Percentiles rank a stretch among this genome's conserved stretches.
Evolutionary conservation across 2,888 invertebrate genomes (phyloP).

Genomic region (Lacanobia oleracea): DNA sequence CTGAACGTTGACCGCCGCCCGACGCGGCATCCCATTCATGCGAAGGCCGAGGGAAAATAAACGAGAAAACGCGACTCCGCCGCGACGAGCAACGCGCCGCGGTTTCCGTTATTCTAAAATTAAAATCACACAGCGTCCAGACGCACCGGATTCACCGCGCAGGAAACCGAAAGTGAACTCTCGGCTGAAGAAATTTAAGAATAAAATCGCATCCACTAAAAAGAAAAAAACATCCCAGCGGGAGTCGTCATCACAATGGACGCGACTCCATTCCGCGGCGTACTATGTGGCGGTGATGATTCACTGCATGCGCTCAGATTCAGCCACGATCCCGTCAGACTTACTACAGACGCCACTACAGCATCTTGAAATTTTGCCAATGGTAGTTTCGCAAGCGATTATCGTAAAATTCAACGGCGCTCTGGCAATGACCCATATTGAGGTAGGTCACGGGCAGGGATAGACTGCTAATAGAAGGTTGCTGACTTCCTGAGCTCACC

Average conservation of each 20-base stretch:
- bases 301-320: constrained; percentile 71
- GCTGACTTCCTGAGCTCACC: constrained; percentile 49
- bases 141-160: constrained; percentile 67
- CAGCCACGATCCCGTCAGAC: constrained; percentile 81
- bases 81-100: constrained; percentile 69
- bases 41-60: constrained; percentile 83
- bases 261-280: constrained; percentile 67
- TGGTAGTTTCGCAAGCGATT: constrained; percentile 85
- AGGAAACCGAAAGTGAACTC: constrained; percentile 74
- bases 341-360: constrained; percentile 87
- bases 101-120: constrained; percentile 88
- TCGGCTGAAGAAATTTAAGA: constrained; percentile 69
- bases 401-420: constrained; percentile 86
- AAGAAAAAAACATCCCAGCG: constrained; percentile 75
- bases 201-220: constrained; percentile 62
- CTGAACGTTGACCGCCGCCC: constrained; percentile 76
- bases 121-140: constrained; percentile 75
- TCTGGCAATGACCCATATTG: constrained; percentile 88
- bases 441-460: constrained; percentile 83
- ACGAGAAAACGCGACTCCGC: constrained; percentile 75
- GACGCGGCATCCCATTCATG: constrained; percentile 84
- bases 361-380: constrained; percentile 89
- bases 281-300: constrained; percentile 74
- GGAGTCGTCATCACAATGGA: constrained; percentile 78
- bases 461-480: constrained; percentile 73